Evolutionary conservation across 1,140 invertebrate genomes (phyloP), one percentile per base, ranked within the genome.

Genomic region (Macrocentrus cingulum): DNA sequence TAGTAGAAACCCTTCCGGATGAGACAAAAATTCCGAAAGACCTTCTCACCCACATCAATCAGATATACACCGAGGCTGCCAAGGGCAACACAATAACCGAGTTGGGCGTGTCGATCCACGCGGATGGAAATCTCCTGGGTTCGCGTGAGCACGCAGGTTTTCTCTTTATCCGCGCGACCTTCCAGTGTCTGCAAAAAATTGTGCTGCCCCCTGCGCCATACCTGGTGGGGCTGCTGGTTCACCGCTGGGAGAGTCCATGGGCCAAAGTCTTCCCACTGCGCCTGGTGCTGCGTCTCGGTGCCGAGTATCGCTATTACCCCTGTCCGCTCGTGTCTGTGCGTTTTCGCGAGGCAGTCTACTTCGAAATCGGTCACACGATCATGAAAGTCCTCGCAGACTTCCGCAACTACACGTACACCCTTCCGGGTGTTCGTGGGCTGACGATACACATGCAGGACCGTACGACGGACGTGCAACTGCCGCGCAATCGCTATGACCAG

Each of bases 371-470:
- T 8, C 91, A 94, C 66, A 95, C 92, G 6, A 92, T 95, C 44
- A 93, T 95, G 80, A 94, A 92, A 80, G 82, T 95, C 32, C 75
- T 95, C 51, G 91, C 91, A 3, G 92, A 95, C 81, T 94, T 95
- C 72, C 82, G 91, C 51, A 94, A 92, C 74, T 94, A 87, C 73
- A 86, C 90, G 2, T 95, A 95, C 69, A 91, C 89, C 16, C 74
- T 95, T 60, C 89, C 90, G 1, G 83, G 85, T 19, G 88, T 95
- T 1, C 80, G 85, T 49, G 92, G 92, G 0, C 73, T 94, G 36
- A 85, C 85, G 0, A 91, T 94, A 60, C 91, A 93, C 66, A 90
- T 94, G 85, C 89, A 92, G 75, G 91, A 91, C 64, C 87, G 89
- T 65, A 87, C 88, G 66, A 94, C 91, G 0, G 85, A 84, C 8